Evolutionary conservation across 2,797 vertebrate genomes (phyloP).

Genomic region (Tympanoctomys barrerae): DNA sequence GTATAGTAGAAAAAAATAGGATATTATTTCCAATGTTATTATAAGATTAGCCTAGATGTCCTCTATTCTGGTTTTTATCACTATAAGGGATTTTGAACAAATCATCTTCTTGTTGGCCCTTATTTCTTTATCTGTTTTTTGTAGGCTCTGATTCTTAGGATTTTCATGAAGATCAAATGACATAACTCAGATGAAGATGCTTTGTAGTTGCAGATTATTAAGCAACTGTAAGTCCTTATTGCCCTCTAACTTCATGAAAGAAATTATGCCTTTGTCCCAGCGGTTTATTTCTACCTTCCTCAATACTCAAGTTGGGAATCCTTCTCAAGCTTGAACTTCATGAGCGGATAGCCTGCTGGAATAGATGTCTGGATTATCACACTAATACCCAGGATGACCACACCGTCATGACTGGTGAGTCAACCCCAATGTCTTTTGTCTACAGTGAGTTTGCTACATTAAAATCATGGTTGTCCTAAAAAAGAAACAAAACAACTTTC

Average conservation of each 20-base stretch:
- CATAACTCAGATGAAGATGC: background rate
- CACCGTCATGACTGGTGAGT: background rate
- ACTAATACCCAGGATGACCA: background rate
- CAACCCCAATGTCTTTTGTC: background rate
- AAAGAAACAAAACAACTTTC: background rate
- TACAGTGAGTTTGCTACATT: conserved; percentile 8
- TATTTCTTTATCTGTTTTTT: background rate
- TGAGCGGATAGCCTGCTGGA: background rate
- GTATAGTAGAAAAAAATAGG: background rate
- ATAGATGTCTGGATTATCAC: background rate
- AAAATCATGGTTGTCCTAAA: background rate
- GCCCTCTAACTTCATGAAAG: background rate
- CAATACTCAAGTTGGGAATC: conserved; percentile 5
- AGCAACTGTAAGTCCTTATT: background rate
- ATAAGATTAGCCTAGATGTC: background rate
- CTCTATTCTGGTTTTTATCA: background rate
- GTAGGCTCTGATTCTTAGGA: background rate
- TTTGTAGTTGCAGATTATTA: conserved; percentile 14
- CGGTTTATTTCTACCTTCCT: conserved; percentile 3
- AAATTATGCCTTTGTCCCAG: background rate
- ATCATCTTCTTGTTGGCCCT: background rate
- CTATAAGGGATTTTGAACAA: conserved; percentile 3
- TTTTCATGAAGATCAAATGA: background rate
- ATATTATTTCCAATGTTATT: background rate
- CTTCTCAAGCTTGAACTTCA: background rate